Conservation (phyloP, 2,797 vertebrate genomes). For the Oreochromis mossambicus region DNA sequence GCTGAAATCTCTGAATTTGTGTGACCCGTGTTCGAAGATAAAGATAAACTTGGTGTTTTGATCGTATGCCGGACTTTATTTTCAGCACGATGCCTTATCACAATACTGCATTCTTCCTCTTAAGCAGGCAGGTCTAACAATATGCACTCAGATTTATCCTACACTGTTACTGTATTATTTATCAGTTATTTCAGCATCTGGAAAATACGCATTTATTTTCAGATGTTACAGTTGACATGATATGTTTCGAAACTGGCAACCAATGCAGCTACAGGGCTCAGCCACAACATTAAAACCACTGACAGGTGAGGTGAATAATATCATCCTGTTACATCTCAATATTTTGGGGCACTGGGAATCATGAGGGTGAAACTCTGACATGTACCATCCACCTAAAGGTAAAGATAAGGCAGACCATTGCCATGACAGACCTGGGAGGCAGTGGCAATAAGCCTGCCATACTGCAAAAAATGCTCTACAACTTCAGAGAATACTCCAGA, state of each 20-base stretch:
- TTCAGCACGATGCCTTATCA: slow-evolving; percentile 56
- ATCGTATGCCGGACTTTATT: slow-evolving; percentile 30
- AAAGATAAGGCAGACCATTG: not conserved
- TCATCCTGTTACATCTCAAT: not conserved
- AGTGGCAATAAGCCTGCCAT: not conserved
- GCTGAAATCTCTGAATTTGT: not conserved
- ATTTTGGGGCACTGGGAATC: not conserved
- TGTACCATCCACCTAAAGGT: not conserved
- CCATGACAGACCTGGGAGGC: not conserved
- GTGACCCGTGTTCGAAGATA: not conserved
- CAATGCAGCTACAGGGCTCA: not conserved
- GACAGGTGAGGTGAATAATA: not conserved
- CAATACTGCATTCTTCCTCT: slow-evolving; percentile 58
- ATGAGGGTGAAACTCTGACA: not conserved
- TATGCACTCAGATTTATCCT: slow-evolving; percentile 40
- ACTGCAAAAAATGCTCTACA: not conserved
- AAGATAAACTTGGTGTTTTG: slow-evolving; percentile 36
- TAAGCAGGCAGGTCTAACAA: slow-evolving; percentile 26
- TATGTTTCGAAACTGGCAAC: not conserved
- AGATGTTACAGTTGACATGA: not conserved
- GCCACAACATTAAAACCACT: not conserved
- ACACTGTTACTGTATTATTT: not conserved
- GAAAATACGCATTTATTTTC: not conserved
- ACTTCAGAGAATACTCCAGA: not conserved
- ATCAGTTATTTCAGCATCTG: not conserved